phyloP scores from a whole-genome alignment of 1,140 invertebrate species.

The Sweltsa coloradensis region DNA sequence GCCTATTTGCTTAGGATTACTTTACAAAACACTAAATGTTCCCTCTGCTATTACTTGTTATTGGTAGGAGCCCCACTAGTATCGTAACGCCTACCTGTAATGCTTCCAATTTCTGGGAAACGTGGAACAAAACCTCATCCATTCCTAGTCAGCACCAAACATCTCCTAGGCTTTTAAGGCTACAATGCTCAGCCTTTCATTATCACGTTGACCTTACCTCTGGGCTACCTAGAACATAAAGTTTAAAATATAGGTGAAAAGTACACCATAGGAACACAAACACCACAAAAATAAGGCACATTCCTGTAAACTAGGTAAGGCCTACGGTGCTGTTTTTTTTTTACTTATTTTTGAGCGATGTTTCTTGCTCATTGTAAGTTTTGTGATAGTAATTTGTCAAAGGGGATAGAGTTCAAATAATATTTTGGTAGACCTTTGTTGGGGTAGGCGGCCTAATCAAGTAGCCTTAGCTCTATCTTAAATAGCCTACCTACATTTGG shows the following conservation, averaged over 20 bases:
- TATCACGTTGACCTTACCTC: neutral
- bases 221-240: neutral
- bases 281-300: too few species aligned
- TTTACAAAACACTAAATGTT: conserved; percentile 5
- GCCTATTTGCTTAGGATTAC: conserved; percentile 24
- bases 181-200: neutral
- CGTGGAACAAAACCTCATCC: conserved; percentile 20
- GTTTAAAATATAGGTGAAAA: neutral
- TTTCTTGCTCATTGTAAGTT: too few species aligned
- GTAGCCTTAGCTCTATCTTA: too few species aligned
- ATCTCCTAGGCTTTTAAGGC: neutral
- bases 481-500: too few species aligned
- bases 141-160: conserved; percentile 10
- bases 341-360: too few species aligned
- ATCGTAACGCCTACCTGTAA: conserved; percentile 22
- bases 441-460: too few species aligned
- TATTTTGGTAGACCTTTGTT: too few species aligned
- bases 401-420: too few species aligned
- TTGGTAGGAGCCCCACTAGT: neutral
- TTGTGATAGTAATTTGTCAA: too few species aligned
- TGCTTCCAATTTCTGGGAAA: conserved; percentile 24
- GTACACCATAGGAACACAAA: neutral
- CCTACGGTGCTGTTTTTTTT: too few species aligned
- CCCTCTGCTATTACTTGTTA: neutral
- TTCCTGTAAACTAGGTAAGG: too few species aligned